phyloP scores from a whole-genome alignment of 1,140 invertebrate species.

The Triops longicaudatus region DNA sequence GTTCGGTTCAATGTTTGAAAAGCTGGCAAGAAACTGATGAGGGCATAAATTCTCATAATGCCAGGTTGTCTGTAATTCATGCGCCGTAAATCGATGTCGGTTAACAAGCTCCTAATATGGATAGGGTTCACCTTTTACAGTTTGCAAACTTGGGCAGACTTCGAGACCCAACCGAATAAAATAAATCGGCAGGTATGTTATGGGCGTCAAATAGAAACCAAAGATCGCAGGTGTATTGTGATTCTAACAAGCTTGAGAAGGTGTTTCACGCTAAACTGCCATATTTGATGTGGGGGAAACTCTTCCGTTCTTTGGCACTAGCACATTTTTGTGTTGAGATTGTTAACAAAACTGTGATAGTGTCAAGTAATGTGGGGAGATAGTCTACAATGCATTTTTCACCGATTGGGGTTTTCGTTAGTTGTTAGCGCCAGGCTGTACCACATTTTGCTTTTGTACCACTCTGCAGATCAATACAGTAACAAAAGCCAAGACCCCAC shows the following conservation, averaged over 20 bases:
- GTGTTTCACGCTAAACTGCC: not conserved
- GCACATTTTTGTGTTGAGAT: slow-evolving; percentile 37
- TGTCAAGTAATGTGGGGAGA: slow-evolving; percentile 36
- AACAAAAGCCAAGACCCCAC: not conserved
- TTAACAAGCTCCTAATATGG: not conserved
- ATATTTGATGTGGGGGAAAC: not conserved
- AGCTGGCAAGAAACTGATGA: not conserved
- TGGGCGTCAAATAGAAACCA: too few relatives aligned
- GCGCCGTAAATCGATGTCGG: not conserved
- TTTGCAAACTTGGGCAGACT: not conserved
- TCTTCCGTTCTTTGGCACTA: slow-evolving; percentile 37
- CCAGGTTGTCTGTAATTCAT: not conserved
- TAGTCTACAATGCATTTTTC: not conserved
- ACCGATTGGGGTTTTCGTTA: not conserved
- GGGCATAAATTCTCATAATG: not conserved
- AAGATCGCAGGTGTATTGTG: too few relatives aligned
- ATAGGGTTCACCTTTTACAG: not conserved
- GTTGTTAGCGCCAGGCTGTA: slow-evolving; percentile 13
- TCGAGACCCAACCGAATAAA: not conserved
- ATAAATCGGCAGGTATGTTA: too few relatives aligned
- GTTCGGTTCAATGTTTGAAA: not conserved
- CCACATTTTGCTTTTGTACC: slow-evolving; percentile 16
- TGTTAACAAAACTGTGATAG: slow-evolving; percentile 37
- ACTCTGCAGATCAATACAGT: not conserved
- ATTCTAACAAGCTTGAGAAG: not conserved